Percentiles rank a stretch among this genome's conserved stretches.
Evolutionary conservation across 2,888 invertebrate species (phyloP).

Genomic region (Aphidius colemani): DNA sequence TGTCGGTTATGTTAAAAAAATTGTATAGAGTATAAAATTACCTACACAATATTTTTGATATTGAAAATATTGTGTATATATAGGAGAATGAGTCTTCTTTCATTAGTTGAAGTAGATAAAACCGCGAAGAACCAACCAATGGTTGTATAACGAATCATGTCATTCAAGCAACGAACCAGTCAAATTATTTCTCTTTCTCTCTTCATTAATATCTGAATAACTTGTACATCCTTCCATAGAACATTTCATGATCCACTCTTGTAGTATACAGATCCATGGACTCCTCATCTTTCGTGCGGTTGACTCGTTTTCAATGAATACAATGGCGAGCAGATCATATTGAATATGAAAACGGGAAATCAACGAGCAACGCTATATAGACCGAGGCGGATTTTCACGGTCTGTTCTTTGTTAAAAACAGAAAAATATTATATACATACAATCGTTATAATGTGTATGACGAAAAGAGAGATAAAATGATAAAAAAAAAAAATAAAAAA

Average conservation of each 20-base stretch:
- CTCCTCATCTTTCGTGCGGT: constrained; percentile 59
- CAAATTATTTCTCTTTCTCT: constrained; percentile 34
- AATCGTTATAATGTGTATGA: constrained; percentile 10
- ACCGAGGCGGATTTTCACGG: constrained; percentile 40
- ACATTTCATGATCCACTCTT: constrained; percentile 52
- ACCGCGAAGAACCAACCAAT: constrained; percentile 47
- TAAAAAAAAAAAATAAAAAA: constrained; percentile 26
- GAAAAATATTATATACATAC: constrained; percentile 26
- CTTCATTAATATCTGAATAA: constrained; percentile 25
- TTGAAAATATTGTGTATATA: no score
- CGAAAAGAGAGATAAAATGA: constrained; percentile 22
- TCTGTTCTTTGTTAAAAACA: constrained; percentile 36
- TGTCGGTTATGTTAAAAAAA: constrained; percentile 15
- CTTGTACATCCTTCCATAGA: constrained; percentile 35
- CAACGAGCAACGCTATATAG: constrained; percentile 52
- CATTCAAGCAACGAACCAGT: constrained; percentile 43
- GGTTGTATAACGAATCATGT: constrained; percentile 27
- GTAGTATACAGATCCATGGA: constrained; percentile 42
- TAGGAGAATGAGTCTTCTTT: constrained; percentile 52
- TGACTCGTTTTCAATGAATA: constrained; percentile 61
- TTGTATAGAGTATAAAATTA: constrained; percentile 3
- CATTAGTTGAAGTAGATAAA: constrained; percentile 57
- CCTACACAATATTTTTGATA: not conserved
- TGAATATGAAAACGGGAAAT: constrained; percentile 61
- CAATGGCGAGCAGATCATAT: constrained; percentile 59